phyloP scores from a whole-genome alignment of 2,797 vertebrate genomes.

The Siniperca obscura region DNA sequence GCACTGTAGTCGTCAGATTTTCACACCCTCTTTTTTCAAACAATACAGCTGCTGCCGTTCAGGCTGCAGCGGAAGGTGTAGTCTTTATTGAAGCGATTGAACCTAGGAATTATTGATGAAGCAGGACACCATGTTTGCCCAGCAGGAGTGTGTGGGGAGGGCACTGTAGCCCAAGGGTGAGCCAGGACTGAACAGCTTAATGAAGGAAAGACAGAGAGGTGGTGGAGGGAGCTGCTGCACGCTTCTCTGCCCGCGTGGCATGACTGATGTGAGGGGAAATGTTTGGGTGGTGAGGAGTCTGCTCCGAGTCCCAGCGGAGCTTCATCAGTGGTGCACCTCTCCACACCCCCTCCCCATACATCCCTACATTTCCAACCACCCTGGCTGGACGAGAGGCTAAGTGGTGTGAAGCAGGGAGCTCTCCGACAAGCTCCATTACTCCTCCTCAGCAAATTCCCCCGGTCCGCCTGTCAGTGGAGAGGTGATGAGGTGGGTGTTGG shows the following conservation, averaged over 20 bases:
- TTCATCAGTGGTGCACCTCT: conserved; percentile 71
- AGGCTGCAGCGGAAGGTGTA: conserved; percentile 17
- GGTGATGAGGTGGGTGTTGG: conserved; percentile 67
- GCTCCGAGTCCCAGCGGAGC: conserved; percentile 68
- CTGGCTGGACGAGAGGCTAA: conserved; percentile 79
- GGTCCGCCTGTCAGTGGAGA: conserved; percentile 78
- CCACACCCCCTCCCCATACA: conserved; percentile 7
- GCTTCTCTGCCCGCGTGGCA: conserved; percentile 65
- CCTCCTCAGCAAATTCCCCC: conserved; percentile 74
- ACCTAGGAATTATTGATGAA: conserved; percentile 79
- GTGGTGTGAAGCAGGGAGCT: conserved; percentile 84
- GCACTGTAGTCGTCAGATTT: background rate
- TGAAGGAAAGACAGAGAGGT: conserved; percentile 36
- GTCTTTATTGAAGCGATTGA: conserved; percentile 53
- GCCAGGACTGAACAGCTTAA: conserved; percentile 37
- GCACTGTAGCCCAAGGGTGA: conserved; percentile 40
- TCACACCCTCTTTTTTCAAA: conserved; percentile 39
- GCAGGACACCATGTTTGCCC: conserved; percentile 64
- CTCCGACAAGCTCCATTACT: conserved; percentile 85
- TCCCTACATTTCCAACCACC: conserved; percentile 56
- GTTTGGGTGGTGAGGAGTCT: conserved; percentile 83
- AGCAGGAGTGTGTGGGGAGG: conserved; percentile 73
- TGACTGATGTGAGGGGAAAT: conserved; percentile 85
- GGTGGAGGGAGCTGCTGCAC: conserved; percentile 43
- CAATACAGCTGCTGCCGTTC: conserved; percentile 2